phyloP scores from a whole-genome alignment of 2,113 vertebrate genomes.

The Otis tarda region DNA sequence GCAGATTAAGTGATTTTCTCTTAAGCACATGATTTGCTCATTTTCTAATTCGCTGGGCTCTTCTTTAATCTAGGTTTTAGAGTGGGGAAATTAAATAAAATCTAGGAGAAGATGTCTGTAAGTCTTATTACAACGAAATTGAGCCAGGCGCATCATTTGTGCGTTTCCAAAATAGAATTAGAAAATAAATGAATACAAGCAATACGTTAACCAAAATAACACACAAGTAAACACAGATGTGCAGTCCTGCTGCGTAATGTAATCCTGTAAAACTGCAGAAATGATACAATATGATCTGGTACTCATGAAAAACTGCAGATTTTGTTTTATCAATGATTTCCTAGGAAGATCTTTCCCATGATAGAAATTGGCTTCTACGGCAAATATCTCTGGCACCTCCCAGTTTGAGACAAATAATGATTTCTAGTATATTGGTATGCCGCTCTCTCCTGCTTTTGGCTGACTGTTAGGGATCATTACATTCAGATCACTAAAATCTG shows the following conservation, averaged over 20 bases:
- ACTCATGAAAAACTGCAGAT: background rate
- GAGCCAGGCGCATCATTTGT: background rate
- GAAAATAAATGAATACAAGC: background rate
- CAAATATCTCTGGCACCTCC: conserved; percentile 4
- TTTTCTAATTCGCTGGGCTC: background rate
- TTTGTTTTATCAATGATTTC: conserved; percentile 42
- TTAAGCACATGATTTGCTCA: background rate
- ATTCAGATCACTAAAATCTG: conserved; percentile 13
- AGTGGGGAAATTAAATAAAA: background rate
- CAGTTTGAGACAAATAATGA: conserved; percentile 12
- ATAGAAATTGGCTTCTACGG: background rate
- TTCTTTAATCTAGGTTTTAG: background rate
- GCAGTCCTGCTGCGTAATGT: background rate
- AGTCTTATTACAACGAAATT: background rate
- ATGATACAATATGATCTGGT: background rate
- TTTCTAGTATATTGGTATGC: background rate
- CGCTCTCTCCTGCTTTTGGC: background rate
- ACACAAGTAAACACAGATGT: too few relatives aligned
- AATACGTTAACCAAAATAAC: background rate
- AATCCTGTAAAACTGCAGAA: conserved; percentile 26
- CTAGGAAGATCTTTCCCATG: conserved; percentile 4
- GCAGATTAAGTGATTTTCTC: conserved; percentile 25
- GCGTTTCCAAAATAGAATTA: background rate
- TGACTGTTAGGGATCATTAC: background rate
- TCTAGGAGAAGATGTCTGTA: background rate